Conservation (phyloP, 2,113 vertebrate genomes). For the Ophthalmolycus amberensis region DNA sequence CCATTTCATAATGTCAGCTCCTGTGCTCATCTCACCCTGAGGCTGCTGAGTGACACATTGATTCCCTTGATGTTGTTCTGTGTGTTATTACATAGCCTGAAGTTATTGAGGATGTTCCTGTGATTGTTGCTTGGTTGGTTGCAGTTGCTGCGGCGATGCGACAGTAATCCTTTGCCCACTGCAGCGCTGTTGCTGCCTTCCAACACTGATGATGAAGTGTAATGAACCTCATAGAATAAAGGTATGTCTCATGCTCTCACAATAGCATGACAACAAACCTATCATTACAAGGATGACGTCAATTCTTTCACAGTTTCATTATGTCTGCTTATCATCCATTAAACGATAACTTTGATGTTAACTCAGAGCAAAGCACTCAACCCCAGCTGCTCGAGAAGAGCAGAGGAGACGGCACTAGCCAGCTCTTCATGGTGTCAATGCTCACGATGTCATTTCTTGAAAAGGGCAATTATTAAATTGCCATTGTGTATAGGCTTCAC, state of each 20-base stretch:
- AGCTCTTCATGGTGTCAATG: neutral
- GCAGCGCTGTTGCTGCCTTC: constrained; percentile 11
- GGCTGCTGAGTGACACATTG: constrained; percentile 57
- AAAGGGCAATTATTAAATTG: constrained; percentile 41
- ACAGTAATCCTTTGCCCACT: constrained; percentile 28
- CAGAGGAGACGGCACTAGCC: neutral
- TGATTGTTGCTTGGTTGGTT: constrained; percentile 33
- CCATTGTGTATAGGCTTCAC: neutral
- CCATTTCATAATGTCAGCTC: constrained; percentile 80
- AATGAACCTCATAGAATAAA: constrained; percentile 34
- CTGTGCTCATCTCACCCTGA: constrained; percentile 67
- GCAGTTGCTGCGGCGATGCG: constrained; percentile 27
- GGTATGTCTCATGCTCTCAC: constrained; percentile 28
- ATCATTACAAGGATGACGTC: constrained; percentile 13
- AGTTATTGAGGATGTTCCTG: constrained; percentile 57
- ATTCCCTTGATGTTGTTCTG: constrained; percentile 68
- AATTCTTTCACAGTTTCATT: constrained; percentile 22
- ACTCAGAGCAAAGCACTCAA: constrained; percentile 11
- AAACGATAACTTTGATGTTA: constrained; percentile 8
- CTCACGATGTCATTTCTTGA: constrained; percentile 14
- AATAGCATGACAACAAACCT: constrained; percentile 24
- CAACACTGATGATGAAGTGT: constrained; percentile 29
- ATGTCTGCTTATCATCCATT: constrained; percentile 4
- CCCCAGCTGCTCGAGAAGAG: constrained; percentile 24
- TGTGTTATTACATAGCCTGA: constrained; percentile 57